A percentile compares a stretch with the other conserved stretches of the same genome.
These are phyloP conservation scores for Scytalopus superciliaris DNA, from an alignment of 2,113 vertebrate species.

Conservation along the genomic window DNA sequence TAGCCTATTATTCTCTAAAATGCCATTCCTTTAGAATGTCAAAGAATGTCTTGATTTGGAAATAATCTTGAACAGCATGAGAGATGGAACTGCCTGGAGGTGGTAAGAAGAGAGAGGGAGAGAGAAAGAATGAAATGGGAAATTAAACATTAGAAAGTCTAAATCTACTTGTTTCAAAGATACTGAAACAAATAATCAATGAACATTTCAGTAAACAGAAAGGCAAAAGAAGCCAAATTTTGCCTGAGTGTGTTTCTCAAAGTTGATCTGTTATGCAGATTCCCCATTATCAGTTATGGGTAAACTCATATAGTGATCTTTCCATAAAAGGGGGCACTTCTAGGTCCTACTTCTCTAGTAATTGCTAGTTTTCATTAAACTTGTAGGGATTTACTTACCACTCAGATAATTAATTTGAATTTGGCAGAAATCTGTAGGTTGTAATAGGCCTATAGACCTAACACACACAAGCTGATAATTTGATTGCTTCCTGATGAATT, in stretches of 20 bases:
- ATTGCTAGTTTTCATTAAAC: not conserved
- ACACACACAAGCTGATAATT: not conserved
- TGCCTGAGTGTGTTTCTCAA: not conserved
- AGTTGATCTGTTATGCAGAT: not conserved
- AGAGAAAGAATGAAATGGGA: not conserved
- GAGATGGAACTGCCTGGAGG: not conserved
- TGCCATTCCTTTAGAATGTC: not conserved
- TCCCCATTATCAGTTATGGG: not conserved
- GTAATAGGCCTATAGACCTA: not conserved
- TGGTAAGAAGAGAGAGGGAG: not conserved
- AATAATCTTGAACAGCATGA: not conserved
- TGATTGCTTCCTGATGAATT: not conserved
- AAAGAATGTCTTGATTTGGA: not conserved
- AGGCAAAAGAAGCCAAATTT: not conserved
- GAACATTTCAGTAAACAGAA: not conserved
- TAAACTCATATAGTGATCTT: not conserved
- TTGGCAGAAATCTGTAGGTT: not conserved
- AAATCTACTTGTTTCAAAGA: not conserved
- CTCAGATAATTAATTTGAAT: not conserved
- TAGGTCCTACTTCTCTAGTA: not conserved
- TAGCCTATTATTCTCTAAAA: not conserved
- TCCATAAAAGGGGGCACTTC: not conserved
- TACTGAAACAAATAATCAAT: not conserved
- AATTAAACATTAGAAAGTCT: not conserved
- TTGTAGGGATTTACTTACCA: not conserved